Conservation (phyloP, 2,113 vertebrate species). For the Oryzias melastigma region DNA sequence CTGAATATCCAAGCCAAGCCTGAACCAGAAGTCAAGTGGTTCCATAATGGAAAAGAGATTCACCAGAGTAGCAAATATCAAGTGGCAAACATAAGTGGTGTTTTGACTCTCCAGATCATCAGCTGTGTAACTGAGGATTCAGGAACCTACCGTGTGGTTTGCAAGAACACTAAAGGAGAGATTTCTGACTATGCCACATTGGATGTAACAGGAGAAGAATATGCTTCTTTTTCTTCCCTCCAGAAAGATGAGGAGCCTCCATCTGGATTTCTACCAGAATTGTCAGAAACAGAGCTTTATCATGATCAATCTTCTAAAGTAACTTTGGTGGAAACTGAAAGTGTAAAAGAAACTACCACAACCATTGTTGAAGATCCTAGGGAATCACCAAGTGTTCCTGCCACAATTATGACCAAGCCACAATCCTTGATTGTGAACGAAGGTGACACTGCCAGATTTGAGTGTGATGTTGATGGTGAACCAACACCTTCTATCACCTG, state of each 20-base stretch:
- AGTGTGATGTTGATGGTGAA: constrained; percentile 90
- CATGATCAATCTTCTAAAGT: constrained; percentile 87
- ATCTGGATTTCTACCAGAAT: constrained; percentile 82
- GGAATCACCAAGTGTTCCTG: constrained; percentile 79
- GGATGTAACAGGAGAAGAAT: constrained; percentile 88
- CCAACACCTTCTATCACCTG: constrained; percentile 89
- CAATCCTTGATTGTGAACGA: constrained; percentile 87
- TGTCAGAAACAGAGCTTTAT: constrained; percentile 88
- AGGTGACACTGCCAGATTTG: constrained; percentile 87
- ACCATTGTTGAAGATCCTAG: constrained; percentile 67
- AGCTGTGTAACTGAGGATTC: constrained; percentile 89
- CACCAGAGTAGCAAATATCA: constrained; percentile 84
- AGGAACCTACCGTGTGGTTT: constrained; percentile 91
- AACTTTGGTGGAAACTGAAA: constrained; percentile 58
- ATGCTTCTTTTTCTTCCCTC: constrained; percentile 82
- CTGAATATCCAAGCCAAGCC: constrained; percentile 94
- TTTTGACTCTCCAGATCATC: constrained; percentile 89
- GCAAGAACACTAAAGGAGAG: constrained; percentile 92
- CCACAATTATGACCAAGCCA: constrained; percentile 88
- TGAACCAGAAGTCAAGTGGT: constrained; percentile 90
- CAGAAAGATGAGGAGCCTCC: constrained; percentile 89
- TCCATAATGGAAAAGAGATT: constrained; percentile 89
- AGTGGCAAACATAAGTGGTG: constrained; percentile 88
- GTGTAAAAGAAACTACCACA: constrained; percentile 49
- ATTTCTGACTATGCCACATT: constrained; percentile 93